Evolutionary conservation across 2,797 vertebrate species (phyloP), one percentile per base, ranked within the genome.

Genomic region (Danionella dracula): DNA sequence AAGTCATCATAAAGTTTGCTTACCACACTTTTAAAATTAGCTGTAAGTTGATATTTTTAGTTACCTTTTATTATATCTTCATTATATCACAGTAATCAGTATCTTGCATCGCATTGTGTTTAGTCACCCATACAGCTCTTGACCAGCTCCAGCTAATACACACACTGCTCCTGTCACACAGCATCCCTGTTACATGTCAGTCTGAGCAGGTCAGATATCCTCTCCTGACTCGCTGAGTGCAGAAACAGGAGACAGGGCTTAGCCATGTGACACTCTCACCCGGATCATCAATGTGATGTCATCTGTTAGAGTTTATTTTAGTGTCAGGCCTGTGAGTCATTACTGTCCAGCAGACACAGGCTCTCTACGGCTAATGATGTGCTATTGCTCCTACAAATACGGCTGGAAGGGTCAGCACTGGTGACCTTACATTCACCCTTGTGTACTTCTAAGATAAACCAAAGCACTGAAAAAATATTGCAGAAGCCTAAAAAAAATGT

Each of bases 301-400:
- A 45, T 31, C n/a, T n/a, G 27, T 37, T 20, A 31, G 41, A 55
- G 49, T 67, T 41, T 12, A 19, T 15, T 66, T 55, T 35, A 4
- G 38, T 72, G 57, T 73, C 70, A 70, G 66, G 50, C 9, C 46
- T 48, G 27, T 5, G 12, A 71, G 62, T 72, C 49, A 67, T 70
- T 70, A 65, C 53, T 4, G 45, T 54, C 46, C 48, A 16, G 15
- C 46, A 35, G 51, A 66, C 55, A 50, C 53, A 31, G 62, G 57
- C 67, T 41, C 46, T 38, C 42, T 1, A 11, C 8, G 31, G 35
- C 32, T 66, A 72, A 72, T 56, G 60, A 71, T 66, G 69, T 42
- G 38, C 38, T 34, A 32, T 60, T 34, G 40, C n/a, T 64, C 42
- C 17, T 17, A 23, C 29, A 27, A 23, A 37, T 37, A 45, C 41